phyloP scores from a whole-genome alignment of 2,113 vertebrate genomes.

The Phylloscopus whistleri region DNA sequence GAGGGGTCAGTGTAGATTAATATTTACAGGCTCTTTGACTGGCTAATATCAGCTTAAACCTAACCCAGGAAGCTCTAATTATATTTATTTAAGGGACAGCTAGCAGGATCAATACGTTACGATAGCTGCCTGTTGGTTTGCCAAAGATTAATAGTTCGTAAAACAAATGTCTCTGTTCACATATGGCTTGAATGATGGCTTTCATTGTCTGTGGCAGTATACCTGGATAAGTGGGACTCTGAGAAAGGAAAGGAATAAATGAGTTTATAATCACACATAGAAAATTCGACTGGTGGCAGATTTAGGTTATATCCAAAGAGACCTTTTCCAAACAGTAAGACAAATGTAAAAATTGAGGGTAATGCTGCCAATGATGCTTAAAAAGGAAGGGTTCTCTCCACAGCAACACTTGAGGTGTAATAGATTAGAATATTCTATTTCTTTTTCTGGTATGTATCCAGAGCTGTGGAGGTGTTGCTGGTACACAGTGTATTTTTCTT shows the following conservation, averaged over 20 bases:
- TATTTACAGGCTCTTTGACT: conserved; percentile 53
- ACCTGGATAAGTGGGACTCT: not conserved
- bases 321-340: not conserved
- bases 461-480: not conserved
- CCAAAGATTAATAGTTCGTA: conserved; percentile 67
- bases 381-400: not conserved
- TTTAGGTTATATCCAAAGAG: not conserved
- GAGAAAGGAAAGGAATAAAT: conserved; percentile 42
- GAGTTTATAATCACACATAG: conserved; percentile 12
- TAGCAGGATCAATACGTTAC: conserved; percentile 61
- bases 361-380: not conserved
- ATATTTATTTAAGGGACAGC: conserved; percentile 61
- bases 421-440: not conserved
- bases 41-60: conserved; percentile 56
- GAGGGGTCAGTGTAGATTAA: conserved; percentile 41
- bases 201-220: conserved; percentile 37
- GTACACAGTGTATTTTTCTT: not conserved
- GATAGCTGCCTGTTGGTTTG: conserved; percentile 68
- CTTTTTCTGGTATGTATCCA: not conserved
- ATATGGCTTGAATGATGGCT: conserved; percentile 60
- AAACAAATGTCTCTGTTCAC: conserved; percentile 67
- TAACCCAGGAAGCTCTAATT: conserved; percentile 56
- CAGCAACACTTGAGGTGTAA: not conserved
- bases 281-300: not conserved
- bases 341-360: not conserved